Evolutionary conservation across 2,888 invertebrate genomes (phyloP).

Genomic region (Argyresthia albistria): DNA sequence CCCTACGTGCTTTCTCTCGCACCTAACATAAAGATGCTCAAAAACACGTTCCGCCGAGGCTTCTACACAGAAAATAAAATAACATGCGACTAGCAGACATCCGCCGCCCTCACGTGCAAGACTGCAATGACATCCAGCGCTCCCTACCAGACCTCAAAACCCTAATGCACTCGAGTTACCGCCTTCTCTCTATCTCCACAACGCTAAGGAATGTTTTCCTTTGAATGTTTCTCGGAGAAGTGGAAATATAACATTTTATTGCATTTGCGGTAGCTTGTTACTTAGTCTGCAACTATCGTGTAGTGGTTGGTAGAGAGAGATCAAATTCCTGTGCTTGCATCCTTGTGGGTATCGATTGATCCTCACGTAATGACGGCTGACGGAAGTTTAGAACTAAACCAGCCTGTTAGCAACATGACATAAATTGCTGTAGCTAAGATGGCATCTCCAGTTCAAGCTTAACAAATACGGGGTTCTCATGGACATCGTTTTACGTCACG

Average conservation of each 20-base stretch:
- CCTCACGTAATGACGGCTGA: too few species aligned
- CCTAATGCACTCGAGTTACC: not conserved
- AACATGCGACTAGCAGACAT: too few species aligned
- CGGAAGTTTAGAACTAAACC: too few species aligned
- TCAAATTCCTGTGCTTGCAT: not conserved
- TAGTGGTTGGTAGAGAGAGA: not conserved
- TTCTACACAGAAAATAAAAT: too few species aligned
- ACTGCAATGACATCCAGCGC: not conserved
- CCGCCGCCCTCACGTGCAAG: not conserved
- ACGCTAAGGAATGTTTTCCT: not conserved
- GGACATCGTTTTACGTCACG: too few species aligned
- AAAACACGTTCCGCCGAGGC: too few species aligned
- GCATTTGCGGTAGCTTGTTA: not conserved
- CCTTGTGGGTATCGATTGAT: not conserved
- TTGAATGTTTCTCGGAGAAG: not conserved
- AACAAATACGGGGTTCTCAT: too few species aligned
- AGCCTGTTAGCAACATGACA: too few species aligned
- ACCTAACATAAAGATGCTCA: too few species aligned
- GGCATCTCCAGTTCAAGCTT: too few species aligned
- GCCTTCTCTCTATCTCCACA: not conserved
- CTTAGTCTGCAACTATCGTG: not conserved
- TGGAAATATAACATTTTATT: conserved; percentile 2
- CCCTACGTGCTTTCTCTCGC: too few species aligned
- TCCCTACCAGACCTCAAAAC: not conserved
- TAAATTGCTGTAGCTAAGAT: too few species aligned